Base-by-base conservation (phyloP, 1,140 invertebrate species). In the Metaphire vulgaris region DNA sequence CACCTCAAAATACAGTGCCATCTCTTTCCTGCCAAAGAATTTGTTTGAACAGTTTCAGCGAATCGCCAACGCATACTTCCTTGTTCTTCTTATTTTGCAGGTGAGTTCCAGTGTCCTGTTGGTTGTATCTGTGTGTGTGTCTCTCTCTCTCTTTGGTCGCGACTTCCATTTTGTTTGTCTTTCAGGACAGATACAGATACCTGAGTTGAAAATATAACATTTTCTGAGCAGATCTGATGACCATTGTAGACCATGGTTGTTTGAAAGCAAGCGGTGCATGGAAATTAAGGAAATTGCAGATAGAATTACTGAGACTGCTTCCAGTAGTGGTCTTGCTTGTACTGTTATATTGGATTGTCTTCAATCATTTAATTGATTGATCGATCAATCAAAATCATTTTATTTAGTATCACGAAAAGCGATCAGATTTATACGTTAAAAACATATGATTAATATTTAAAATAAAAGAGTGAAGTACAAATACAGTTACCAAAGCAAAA, bases 41-140 rank as follows among this genome's bases (percentile, higher is more conserved):
- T 86, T 99, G 70, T 90, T 98, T 83, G 97, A 99, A 87, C 97
- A 99, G 87, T 98, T 98, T 87, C 95, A 96, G 87, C 90, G 95
- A 77, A 92, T 98, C 81, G 96, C 97, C 73, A 99, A 99, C 89
- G 89, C 97, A 74, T 99, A 99, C 87, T 99, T 99, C 87, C 91
- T 99, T 82, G 93, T 95, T 83, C 96, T 99, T 80, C 93, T 98
- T 78, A 89, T 99, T 93, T 83, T 98, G 92, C 86, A 99, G 99
- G 90, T 99, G 97, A 56, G 21, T 56, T 56, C 41, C 41, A 56
- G 6, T 12, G 41, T 6, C 41, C 41, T 56, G 6, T 56, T 21
- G 6, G 41, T 56, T 56, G 6, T 56, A 21, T 56, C 41, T 56
- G 41, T 56, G 6, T 56, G 41, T 56, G 6, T 56, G 41, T 56